Percentiles rank a stretch among this genome's conserved stretches.
These are phyloP conservation scores for Melanostigma gelatinosum DNA, from an alignment of 2,113 vertebrate genomes.

Conservation along the genomic window DNA sequence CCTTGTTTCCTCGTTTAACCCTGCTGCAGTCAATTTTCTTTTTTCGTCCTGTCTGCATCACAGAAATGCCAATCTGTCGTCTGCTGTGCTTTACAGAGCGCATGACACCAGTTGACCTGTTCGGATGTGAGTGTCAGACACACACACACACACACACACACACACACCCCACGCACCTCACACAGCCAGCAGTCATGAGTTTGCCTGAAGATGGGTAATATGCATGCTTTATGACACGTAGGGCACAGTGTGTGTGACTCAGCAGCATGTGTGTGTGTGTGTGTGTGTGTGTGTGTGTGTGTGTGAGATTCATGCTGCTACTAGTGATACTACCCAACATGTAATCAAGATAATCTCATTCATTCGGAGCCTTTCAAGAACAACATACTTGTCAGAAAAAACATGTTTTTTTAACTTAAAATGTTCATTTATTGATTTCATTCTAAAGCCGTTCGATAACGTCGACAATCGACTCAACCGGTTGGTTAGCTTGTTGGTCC, in stretches of 20 bases:
- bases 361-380: constrained; percentile 36
- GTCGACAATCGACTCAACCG: neutral
- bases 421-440: neutral
- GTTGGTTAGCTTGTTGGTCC: neutral
- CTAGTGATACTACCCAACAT: constrained; percentile 50
- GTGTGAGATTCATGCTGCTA: constrained; percentile 60
- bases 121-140: neutral
- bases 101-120: constrained; percentile 16
- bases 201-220: constrained; percentile 14
- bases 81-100: neutral
- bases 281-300: constrained; percentile 33
- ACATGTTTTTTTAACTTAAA: neutral
- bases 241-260: constrained; percentile 53
- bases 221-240: constrained; percentile 48
- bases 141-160: neutral
- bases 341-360: constrained; percentile 56
- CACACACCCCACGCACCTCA: constrained; percentile 14
- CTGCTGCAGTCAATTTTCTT: neutral
- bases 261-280: constrained; percentile 21
- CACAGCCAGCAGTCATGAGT: constrained; percentile 59
- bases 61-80: neutral
- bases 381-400: constrained; percentile 19
- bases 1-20: constrained; percentile 17
- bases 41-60: neutral
- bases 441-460: constrained; percentile 1